Conservation (phyloP, 2,888 invertebrate species). For the Hemicrepidius hirtus region DNA sequence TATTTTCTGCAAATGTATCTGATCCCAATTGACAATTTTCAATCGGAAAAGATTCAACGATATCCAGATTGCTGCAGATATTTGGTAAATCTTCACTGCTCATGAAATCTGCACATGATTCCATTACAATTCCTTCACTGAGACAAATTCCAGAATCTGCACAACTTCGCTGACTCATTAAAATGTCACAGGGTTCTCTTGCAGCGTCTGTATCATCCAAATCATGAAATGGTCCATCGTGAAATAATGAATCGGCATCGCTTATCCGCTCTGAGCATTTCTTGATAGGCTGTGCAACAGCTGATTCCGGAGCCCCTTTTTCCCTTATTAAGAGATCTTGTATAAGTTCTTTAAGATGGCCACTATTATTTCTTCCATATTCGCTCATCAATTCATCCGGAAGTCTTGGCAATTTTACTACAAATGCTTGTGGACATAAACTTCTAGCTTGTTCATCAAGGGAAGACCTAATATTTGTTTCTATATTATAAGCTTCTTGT, state of each 20-base stretch:
- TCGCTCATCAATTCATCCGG: slow-evolving; percentile 26
- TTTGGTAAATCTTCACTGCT: not conserved
- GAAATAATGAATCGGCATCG: slow-evolving; percentile 45
- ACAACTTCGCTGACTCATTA: slow-evolving; percentile 20
- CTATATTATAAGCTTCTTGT: not conserved
- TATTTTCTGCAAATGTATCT: not conserved
- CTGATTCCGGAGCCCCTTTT: not conserved
- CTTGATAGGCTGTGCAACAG: slow-evolving; percentile 5
- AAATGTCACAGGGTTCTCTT: not conserved
- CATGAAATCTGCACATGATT: not conserved
- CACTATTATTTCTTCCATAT: slow-evolving; percentile 13
- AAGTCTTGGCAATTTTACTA: slow-evolving; percentile 13
- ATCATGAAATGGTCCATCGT: slow-evolving; percentile 24
- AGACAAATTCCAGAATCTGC: slow-evolving; percentile 40
- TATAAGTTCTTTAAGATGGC: slow-evolving; percentile 19
- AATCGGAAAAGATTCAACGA: not conserved
- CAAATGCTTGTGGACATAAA: slow-evolving; percentile 25
- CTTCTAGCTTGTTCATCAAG: slow-evolving; percentile 10
- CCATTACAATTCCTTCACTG: not conserved
- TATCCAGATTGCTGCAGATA: not conserved
- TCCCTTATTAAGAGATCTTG: slow-evolving; percentile 21
- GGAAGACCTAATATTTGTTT: not conserved
- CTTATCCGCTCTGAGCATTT: slow-evolving; percentile 41
- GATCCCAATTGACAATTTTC: not conserved
- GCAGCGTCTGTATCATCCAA: slow-evolving; percentile 7